Base-by-base conservation (phyloP, 2,797 vertebrate genomes). In the Ara ararauna region DNA sequence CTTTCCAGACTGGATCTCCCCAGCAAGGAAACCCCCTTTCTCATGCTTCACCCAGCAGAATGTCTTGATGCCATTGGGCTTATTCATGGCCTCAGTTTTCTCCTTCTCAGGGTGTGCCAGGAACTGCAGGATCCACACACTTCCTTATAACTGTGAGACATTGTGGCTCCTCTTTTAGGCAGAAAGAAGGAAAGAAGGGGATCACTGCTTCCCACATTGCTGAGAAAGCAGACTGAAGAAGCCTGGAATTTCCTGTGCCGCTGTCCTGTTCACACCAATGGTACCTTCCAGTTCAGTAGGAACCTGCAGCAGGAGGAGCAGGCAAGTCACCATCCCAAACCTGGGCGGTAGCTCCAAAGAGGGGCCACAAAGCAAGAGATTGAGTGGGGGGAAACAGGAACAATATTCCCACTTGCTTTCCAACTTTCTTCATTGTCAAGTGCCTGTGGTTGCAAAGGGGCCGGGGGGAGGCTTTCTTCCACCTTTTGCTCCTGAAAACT, bases 41-140 rank as follows among this genome's bases (percentile, higher is more conserved):
- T 98, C 95, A 3, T 98, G 95, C 95, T 97, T 97, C 91, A 98
- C 76, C 97, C 97, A 98, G 94, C 97, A 98, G 17, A 97, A 98
- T 81, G 93, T 97, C 94, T 98, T 98, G 84, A 98, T 98, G 80
- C 98, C 97, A 4, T 82, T 98, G 23, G 97, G 88, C 82, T 97
- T 98, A 90, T 91, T 98, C 87, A 96, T 94, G 54, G 94, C 96
- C 85, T 98, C 96, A 2, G 97, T 58, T 56, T 92, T 97, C 23
- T 98, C 96, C 50, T 91, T 97, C 42, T 98, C 95, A 0, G 85
- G 42, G 48, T 97, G 96, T 80, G 71, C 85, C 96, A 98, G 94
- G 96, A 98, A 97, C 6, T 96, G 94, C 97, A 97, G 96, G 26
- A 0, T 97, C 97, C 87, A 96, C 96, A 15, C 96, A 96, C 97